Evolutionary conservation across 2,888 invertebrate species (phyloP).

Genomic region (Agonum fuliginosum): DNA sequence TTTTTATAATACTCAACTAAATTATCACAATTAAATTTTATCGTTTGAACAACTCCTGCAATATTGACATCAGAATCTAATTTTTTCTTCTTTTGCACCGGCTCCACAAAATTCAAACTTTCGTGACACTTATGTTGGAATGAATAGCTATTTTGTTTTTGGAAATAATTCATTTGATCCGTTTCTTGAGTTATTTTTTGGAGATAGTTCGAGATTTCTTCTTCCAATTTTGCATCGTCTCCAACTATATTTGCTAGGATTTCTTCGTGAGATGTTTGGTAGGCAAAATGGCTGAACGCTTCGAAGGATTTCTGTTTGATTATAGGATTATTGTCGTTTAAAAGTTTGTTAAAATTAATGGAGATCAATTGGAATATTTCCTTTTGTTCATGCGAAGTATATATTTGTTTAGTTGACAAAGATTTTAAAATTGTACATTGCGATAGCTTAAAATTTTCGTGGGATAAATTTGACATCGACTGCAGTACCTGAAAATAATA

Average conservation of each 20-base stretch:
- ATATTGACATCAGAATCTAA: neutral
- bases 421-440: slow-evolving; percentile 14
- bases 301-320: slow-evolving; percentile 33
- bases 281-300: slow-evolving; percentile 39
- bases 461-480: neutral
- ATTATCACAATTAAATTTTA: slow-evolving; percentile 30
- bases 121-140: slow-evolving; percentile 39
- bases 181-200: slow-evolving; percentile 13
- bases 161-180: slow-evolving; percentile 19
- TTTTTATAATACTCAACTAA: slow-evolving; percentile 24
- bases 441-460: neutral
- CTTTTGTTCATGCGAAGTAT: neutral
- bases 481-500: slow-evolving; percentile 12
- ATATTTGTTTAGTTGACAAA: slow-evolving; percentile 14
- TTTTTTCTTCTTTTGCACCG: slow-evolving; percentile 37
- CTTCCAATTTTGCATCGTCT: slow-evolving; percentile 23
- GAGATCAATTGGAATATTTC: slow-evolving; percentile 26
- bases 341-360: slow-evolving; percentile 1
- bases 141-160: neutral
- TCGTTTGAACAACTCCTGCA: neutral
- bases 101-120: neutral
- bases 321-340: slow-evolving; percentile 39
- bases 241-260: slow-evolving; percentile 45
- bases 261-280: slow-evolving; percentile 12
- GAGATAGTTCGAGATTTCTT: slow-evolving; percentile 39